Evolutionary conservation across 1,140 invertebrate genomes (phyloP).

Genomic region (Drosophila ambigua): DNA sequence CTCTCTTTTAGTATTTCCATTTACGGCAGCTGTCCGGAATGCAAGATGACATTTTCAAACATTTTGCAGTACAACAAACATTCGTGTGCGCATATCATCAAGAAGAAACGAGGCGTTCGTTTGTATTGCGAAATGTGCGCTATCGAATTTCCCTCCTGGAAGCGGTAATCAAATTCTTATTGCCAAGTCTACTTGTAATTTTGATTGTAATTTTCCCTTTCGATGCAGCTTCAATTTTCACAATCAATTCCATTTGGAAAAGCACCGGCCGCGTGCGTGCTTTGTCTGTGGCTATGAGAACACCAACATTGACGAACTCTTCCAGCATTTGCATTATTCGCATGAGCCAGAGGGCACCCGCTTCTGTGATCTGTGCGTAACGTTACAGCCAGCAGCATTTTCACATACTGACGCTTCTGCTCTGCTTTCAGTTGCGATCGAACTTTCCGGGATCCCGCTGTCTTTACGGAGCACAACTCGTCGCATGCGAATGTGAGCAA

Average conservation of each 20-base stretch:
- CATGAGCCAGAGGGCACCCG: constrained; percentile 64
- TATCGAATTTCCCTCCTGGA: constrained; percentile 73
- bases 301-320: constrained; percentile 70
- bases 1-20: constrained; percentile 59
- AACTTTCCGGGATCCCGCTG: constrained; percentile 56
- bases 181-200: background rate
- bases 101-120: constrained; percentile 52
- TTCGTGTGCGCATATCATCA: constrained; percentile 70
- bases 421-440: constrained; percentile 68
- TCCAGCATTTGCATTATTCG: constrained; percentile 71
- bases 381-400: background rate
- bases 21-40: constrained; percentile 73
- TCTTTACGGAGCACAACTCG: constrained; percentile 59
- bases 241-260: constrained; percentile 76
- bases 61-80: constrained; percentile 76
- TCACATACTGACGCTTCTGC: no score
- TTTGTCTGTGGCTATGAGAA: constrained; percentile 65
- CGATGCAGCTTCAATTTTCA: constrained; percentile 70
- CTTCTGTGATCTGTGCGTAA: constrained; percentile 66
- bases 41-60: constrained; percentile 71
- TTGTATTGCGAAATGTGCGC: constrained; percentile 70
- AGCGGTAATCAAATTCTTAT: constrained; percentile 48
- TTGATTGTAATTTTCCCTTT: background rate
- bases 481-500: constrained; percentile 62
- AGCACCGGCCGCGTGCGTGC: constrained; percentile 67